Evolutionary conservation across 2,797 vertebrate genomes (phyloP).

Genomic region (Oreortyx pictus): DNA sequence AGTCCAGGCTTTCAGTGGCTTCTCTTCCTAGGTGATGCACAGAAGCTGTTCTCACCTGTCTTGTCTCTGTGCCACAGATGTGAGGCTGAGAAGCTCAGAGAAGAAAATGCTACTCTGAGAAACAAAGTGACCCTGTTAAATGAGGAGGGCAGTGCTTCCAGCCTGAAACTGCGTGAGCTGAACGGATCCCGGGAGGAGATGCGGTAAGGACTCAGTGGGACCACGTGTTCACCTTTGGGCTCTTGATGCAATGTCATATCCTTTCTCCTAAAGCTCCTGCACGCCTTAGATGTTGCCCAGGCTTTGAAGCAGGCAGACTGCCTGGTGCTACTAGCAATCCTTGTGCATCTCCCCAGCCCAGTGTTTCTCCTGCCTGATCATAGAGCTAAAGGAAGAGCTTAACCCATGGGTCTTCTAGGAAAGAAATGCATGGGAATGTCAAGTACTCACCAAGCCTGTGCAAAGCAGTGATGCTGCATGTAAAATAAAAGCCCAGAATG

Average conservation of each 20-base stretch:
- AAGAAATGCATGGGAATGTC: accelerated
- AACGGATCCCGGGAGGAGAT: conserved; percentile 85
- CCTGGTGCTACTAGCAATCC: not conserved
- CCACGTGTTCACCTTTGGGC: accelerated
- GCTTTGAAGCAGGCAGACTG: not conserved
- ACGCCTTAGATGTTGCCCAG: accelerated
- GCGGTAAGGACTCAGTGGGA: conserved; percentile 77
- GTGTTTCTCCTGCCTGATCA: not conserved
- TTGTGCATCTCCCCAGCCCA: not conserved
- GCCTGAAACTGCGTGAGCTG: conserved; percentile 78
- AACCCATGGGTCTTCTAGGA: not conserved
- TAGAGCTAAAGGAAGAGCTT: not conserved
- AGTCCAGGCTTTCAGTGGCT: not conserved
- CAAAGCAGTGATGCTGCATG: not conserved
- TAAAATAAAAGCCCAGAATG: not conserved
- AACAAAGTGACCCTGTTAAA: conserved; percentile 83
- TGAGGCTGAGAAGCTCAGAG: conserved; percentile 86
- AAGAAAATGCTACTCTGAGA: conserved; percentile 85
- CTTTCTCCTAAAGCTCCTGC: not conserved
- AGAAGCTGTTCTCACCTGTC: not conserved
- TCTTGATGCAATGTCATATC: accelerated
- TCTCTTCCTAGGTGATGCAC: accelerated
- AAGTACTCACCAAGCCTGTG: not conserved
- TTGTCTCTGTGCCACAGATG: conserved; percentile 76
- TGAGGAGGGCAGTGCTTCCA: conserved; percentile 80